A percentile compares a stretch with the other conserved stretches of the same genome.
Conservation (phyloP, 2,888 invertebrate species). For the Torymus auratus region DNA sequence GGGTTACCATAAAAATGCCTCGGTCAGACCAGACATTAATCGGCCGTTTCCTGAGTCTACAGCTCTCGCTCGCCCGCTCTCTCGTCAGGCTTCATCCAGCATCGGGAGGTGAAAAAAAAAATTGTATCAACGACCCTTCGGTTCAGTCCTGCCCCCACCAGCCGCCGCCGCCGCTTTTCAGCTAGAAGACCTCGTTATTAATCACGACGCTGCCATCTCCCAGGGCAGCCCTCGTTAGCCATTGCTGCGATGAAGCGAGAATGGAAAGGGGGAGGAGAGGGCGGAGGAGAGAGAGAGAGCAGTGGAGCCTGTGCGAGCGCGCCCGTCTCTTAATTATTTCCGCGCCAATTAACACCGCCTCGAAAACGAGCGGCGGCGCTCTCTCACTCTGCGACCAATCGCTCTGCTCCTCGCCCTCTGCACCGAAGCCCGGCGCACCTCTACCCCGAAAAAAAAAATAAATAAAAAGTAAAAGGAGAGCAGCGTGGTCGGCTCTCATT, state of each 20-base stretch:
- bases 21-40: constrained; percentile 35
- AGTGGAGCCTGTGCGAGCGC: constrained; percentile 24
- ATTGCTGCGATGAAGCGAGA: constrained; percentile 54
- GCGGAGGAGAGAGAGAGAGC: constrained; percentile 58
- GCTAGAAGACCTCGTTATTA: constrained; percentile 73
- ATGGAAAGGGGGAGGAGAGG: constrained; percentile 55
- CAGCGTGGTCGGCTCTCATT: constrained; percentile 28
- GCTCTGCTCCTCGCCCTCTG: too few species aligned
- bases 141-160: constrained; percentile 30
- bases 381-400: constrained; percentile 33
- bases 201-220: constrained; percentile 74
- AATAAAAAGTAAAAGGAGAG: constrained; percentile 11
- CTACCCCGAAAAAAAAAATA: constrained; percentile 50
- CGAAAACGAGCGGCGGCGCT: constrained; percentile 50
- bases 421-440: background rate
- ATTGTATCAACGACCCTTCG: constrained; percentile 70
- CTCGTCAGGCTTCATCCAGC: background rate
- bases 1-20: constrained; percentile 39
- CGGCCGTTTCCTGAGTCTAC: background rate
- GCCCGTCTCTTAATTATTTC: constrained; percentile 74
- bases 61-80: background rate
- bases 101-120: constrained; percentile 55
- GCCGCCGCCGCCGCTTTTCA: constrained; percentile 67
- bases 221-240: constrained; percentile 72
- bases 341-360: constrained; percentile 74